phyloP scores from a whole-genome alignment of 2,888 invertebrate species.

The Acleris emargana region DNA sequence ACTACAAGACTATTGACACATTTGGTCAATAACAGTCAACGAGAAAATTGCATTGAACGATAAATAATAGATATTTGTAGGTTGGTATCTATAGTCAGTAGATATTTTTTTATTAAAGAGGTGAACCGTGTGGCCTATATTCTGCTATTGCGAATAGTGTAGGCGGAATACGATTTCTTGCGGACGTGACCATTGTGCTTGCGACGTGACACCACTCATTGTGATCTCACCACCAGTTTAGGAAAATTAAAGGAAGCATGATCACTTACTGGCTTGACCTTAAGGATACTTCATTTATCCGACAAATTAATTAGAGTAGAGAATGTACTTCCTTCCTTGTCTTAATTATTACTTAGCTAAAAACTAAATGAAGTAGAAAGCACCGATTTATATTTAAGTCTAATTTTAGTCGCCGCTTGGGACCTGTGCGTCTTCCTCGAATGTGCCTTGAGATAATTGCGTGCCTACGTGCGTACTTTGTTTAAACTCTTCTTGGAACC shows the following conservation, averaged over 20 bases:
- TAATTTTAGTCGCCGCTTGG: slow-evolving; percentile 7
- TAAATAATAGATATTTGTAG: no score
- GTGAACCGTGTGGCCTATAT: slow-evolving; percentile 41
- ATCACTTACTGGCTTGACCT: slow-evolving; percentile 40
- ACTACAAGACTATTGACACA: background rate
- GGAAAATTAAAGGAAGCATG: slow-evolving; percentile 44
- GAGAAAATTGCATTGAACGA: background rate
- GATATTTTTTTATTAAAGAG: slow-evolving; percentile 32
- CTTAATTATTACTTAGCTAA: background rate
- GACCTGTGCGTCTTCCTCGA: slow-evolving; percentile 39
- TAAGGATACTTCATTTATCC: slow-evolving; percentile 15
- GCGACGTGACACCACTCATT: slow-evolving; percentile 56
- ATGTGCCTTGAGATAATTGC: slow-evolving; percentile 43
- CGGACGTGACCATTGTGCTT: slow-evolving; percentile 73
- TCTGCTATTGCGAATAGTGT: slow-evolving; percentile 47
- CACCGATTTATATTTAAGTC: background rate
- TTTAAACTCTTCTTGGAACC: slow-evolving; percentile 51
- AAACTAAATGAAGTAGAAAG: no score
- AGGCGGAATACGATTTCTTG: slow-evolving; percentile 47
- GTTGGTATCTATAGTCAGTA: no score
- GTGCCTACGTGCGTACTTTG: slow-evolving; percentile 42
- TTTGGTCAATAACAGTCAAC: slow-evolving; percentile 5
- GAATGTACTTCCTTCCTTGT: slow-evolving; percentile 1
- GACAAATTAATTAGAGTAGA: slow-evolving; percentile 8
- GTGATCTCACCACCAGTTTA: slow-evolving; percentile 57